phyloP scores from a whole-genome alignment of 2,888 invertebrate species.

The Drosophila quinaria region DNA sequence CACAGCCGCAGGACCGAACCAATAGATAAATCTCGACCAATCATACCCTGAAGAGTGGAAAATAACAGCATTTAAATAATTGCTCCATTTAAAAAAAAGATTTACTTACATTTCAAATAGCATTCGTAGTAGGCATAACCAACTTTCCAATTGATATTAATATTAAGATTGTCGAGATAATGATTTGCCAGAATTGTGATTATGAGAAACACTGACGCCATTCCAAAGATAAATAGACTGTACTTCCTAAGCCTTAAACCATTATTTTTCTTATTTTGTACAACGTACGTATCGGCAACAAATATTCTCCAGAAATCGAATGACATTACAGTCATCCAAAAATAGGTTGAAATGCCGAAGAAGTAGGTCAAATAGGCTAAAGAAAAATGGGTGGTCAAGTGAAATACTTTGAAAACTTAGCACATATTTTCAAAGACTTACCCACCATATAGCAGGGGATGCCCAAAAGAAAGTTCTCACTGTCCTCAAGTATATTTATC shows the following conservation, averaged over 20 bases:
- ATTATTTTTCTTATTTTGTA: too few species aligned
- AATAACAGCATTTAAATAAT: not conserved
- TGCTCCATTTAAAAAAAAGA: not conserved
- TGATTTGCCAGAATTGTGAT: not conserved
- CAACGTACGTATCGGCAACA: not conserved
- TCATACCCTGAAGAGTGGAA: not conserved
- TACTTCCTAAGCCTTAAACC: not conserved
- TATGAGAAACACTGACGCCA: not conserved
- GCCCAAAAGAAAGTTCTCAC: too few species aligned
- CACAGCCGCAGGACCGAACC: not conserved
- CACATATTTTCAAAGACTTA: too few species aligned
- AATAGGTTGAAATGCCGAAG: not conserved
- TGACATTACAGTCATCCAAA: not conserved
- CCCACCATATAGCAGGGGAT: too few species aligned
- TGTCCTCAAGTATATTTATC: too few species aligned
- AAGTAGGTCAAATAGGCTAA: slow-evolving; percentile 7
- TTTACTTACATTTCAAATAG: not conserved
- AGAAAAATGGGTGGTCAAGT: not conserved
- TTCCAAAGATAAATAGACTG: not conserved
- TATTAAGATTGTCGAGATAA: not conserved
- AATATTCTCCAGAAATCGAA: not conserved
- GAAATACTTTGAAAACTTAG: too few species aligned
- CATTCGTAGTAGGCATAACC: too few species aligned
- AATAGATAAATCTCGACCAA: not conserved
- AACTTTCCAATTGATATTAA: too few species aligned